These are phyloP conservation scores for Hyperoodon ampullatus DNA, from an alignment of 2,113 vertebrate species.

Conservation along the genomic window DNA sequence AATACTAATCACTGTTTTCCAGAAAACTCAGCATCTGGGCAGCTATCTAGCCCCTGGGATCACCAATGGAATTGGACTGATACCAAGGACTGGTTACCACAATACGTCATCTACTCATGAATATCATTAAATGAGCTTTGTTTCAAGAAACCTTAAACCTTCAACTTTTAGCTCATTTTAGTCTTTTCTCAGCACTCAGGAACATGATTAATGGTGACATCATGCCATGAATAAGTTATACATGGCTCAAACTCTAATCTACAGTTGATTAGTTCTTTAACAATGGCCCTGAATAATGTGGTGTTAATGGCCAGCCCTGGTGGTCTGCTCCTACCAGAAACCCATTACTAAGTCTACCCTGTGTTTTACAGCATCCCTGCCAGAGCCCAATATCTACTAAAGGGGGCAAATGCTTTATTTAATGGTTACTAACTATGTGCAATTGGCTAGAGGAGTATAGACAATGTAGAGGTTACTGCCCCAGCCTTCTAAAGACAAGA, in stretches of 20 bases:
- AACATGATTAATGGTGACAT: slow-evolving; percentile 40
- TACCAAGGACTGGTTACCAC: slow-evolving; percentile 53
- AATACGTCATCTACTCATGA: slow-evolving; percentile 46
- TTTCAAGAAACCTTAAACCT: slow-evolving; percentile 73
- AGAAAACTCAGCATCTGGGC: slow-evolving; percentile 60
- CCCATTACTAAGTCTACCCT: slow-evolving; percentile 2
- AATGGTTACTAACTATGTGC: background rate
- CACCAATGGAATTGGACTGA: slow-evolving; percentile 15
- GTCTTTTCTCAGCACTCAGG: slow-evolving; percentile 31
- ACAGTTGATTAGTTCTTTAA: slow-evolving; percentile 46
- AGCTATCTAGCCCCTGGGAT: slow-evolving; percentile 63
- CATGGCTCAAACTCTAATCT: slow-evolving; percentile 29
- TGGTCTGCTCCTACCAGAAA: slow-evolving; percentile 60
- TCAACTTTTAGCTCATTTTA: slow-evolving; percentile 1
- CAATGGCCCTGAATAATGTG: slow-evolving; percentile 14
- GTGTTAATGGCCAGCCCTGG: slow-evolving; percentile 55
- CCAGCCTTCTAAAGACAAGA: background rate
- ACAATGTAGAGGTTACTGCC: background rate
- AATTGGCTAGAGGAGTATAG: background rate
- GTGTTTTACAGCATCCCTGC: background rate
- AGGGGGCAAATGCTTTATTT: background rate
- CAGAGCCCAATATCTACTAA: background rate
- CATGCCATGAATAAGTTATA: background rate
- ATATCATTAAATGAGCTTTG: slow-evolving; percentile 56
- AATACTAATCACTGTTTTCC: slow-evolving; percentile 56